Base-by-base conservation (phyloP, 1,140 invertebrate species). In the Drosophila ogumai region DNA sequence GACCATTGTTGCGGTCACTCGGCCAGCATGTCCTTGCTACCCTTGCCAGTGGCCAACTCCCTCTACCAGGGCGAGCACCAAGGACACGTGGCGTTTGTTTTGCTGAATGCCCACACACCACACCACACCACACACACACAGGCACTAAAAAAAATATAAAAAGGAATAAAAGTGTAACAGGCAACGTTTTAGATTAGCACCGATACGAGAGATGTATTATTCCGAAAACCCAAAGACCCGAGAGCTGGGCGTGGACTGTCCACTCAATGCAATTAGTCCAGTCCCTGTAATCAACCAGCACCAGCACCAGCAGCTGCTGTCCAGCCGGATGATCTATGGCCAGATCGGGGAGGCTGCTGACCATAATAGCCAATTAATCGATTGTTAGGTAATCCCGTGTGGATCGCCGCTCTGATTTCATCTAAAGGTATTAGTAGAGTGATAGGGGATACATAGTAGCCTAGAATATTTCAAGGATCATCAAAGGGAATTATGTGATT, bases 1-100 rank as follows among this genome's bases (percentile, higher is more conserved):
- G 65, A 81, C 80, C 80, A 88, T 88, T 88, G 84, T 88, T 88
- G 84, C 80, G 84, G 84, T 90, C 84, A 84, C 52, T 88, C 73
- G 57, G 63, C 79, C 76, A 80, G 76, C 76, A 87, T 82, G 65
- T 56, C 71, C 71, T 73, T 60, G 61, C 31, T 31, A 74, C 58
- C 49, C 40, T 72, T 54, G 54, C 55, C 47, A 13, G 36, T 19
- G 46, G 34, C 52, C 46, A 17, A 58, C 28, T 55, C 50, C 76
- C 65, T 59, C 69, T n/a, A n/a, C 46, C 47, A 12, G 9, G 6
- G 25, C 25, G 50, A 40, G 22, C 38, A 32, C 43, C 49, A 68
- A 65, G 41, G 47, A 34, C 41, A 43, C 58, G 50, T 65, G 60
- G 65, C 78, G 82, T 85, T 81, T 85, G 74, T 81, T 78, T 86